Percentiles rank a stretch among this genome's conserved stretches.
phyloP scores from a whole-genome alignment of 2,113 vertebrate species.

The Syrrhaptes paradoxus region DNA sequence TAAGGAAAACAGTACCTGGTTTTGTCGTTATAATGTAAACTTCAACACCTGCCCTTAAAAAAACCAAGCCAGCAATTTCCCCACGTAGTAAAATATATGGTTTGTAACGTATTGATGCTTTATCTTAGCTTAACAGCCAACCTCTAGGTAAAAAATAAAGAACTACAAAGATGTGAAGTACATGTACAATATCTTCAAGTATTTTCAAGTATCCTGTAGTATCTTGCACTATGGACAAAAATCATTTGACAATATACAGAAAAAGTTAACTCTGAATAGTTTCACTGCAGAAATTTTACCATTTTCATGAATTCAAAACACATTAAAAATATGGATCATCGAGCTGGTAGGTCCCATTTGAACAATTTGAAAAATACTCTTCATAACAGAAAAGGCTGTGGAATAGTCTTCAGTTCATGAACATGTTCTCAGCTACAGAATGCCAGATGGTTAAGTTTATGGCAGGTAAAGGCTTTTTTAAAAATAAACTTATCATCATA shows the following conservation, averaged over 20 bases:
- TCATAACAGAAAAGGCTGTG: neutral
- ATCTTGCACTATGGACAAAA: constrained; percentile 27
- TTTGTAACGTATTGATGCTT: constrained; percentile 45
- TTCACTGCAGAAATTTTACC: constrained; percentile 27
- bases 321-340: constrained; percentile 20
- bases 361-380: constrained; percentile 37
- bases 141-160: constrained; percentile 53
- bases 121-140: constrained; percentile 30
- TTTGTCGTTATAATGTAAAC: constrained; percentile 53
- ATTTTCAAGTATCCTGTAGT: constrained; percentile 50
- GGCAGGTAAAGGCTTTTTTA: neutral
- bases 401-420: neutral
- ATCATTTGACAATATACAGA: constrained; percentile 24
- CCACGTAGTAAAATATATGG: constrained; percentile 49
- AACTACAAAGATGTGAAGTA: constrained; percentile 57
- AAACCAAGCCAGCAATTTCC: constrained; percentile 29
- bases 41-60: neutral
- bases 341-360: neutral
- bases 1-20: constrained; percentile 52
- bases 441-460: neutral
- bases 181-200: constrained; percentile 44
- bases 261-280: constrained; percentile 21
- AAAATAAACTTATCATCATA: neutral
- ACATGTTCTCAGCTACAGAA: constrained; percentile 2
- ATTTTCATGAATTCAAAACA: constrained; percentile 13